Evolutionary conservation across 2,113 vertebrate genomes (phyloP), one percentile per base, ranked within the genome.

Genomic region (Nannobrachium achirus): DNA sequence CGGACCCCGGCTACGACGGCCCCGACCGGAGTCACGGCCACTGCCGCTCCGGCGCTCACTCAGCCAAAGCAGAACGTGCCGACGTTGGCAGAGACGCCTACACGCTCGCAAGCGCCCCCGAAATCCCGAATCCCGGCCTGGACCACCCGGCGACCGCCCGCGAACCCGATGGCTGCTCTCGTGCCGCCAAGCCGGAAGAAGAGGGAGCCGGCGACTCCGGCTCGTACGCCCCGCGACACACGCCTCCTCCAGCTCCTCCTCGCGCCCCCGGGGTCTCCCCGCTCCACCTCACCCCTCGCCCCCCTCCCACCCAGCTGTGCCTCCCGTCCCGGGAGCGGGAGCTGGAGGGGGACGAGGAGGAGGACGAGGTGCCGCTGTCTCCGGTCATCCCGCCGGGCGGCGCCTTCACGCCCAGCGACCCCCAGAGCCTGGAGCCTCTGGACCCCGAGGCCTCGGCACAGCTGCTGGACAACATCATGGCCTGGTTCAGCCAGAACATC

Each of bases 391-490:
- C 89, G 2, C 86, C 83, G 0, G 89, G 89, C 60, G 83, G 84
- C 6, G 65, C 90, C 52, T 91, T 90, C 66, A 89, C 88, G 57
- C 90, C 87, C 62, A 91, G 85, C 9, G 90, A 91, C 77, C 90
- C 90, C 20, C 82, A 89, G 79, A 87, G 90, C 56, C 76, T 91
- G 42, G 87, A 91, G 74, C 53, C 83, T 46, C 63, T 91, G 75
- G 89, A 91, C 55, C 83, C 89, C 20, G 81, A 80, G 33, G 85
- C 87, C 73, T 88, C 87, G 5, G 89, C 88, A 65, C 89, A 88
- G 80, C 86, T 91, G 80, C 83, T 91, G 80, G 89, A 91, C 85
- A 91, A 91, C 88, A 91, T 91, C 80, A 33, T 33, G 25, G 25
- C 88, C 86, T 91, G 89, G 89, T 91, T 91, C 77, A 86, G 87